Conservation (phyloP, 2,113 vertebrate genomes). For the Cryptotis parvus region DNA sequence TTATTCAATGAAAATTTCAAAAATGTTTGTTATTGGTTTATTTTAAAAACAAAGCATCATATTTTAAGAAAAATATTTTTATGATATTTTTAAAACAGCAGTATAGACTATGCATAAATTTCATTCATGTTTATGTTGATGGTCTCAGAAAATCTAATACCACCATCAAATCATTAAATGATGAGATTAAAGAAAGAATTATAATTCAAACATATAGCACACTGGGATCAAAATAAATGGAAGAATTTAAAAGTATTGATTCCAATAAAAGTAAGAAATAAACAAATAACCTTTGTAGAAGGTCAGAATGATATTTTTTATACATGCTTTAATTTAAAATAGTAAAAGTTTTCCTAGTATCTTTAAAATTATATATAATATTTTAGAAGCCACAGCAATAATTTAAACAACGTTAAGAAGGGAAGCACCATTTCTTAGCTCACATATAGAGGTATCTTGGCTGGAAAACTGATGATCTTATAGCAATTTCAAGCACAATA, state of each 20-base stretch:
- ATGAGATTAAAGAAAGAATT: slow-evolving; percentile 62
- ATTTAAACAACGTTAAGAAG: background rate
- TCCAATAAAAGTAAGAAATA: slow-evolving; percentile 64
- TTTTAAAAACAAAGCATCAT: slow-evolving; percentile 47
- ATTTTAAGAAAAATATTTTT: slow-evolving; percentile 40
- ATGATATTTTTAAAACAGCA: slow-evolving; percentile 68
- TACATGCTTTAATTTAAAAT: slow-evolving; percentile 72
- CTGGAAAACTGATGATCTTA: background rate
- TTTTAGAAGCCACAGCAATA: slow-evolving; percentile 39
- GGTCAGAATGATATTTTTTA: slow-evolving; percentile 56
- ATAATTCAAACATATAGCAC: slow-evolving; percentile 66
- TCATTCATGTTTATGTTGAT: slow-evolving; percentile 63
- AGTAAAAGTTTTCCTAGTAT: background rate
- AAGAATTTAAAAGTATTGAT: slow-evolving; percentile 60
- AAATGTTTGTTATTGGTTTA: slow-evolving; percentile 28
- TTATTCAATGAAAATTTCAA: slow-evolving; percentile 45
- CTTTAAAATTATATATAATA: slow-evolving; percentile 34
- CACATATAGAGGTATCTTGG: background rate
- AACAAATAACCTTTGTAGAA: slow-evolving; percentile 42
- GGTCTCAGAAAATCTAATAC: slow-evolving; percentile 71
- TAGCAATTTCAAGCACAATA: background rate
- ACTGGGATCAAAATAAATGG: slow-evolving; percentile 71
- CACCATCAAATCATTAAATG: slow-evolving; percentile 69
- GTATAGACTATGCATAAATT: slow-evolving; percentile 55
- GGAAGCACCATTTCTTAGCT: background rate